These are phyloP conservation scores for Brotogeris chrysoptera DNA, from an alignment of 2,797 vertebrate genomes.

Conservation along the genomic window DNA sequence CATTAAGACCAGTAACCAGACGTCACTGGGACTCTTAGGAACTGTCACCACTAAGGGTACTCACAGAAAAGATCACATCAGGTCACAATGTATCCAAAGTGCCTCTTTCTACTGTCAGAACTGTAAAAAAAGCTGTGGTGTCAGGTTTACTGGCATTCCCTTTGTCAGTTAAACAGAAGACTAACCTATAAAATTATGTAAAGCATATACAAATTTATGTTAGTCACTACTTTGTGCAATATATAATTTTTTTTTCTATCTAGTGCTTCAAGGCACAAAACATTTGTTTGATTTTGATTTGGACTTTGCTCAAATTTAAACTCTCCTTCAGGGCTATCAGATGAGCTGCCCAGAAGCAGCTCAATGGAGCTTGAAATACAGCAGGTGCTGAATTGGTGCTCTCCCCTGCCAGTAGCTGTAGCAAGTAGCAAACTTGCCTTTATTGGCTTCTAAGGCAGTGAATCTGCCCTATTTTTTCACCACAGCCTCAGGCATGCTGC, in stretches of 20 bases:
- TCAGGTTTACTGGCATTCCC: background rate
- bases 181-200: background rate
- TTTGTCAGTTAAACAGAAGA: background rate
- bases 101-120: background rate
- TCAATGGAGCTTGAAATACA: background rate
- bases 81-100: background rate
- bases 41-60: background rate
- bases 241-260: background rate
- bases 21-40: background rate
- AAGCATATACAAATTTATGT: background rate
- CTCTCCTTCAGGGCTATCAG: background rate
- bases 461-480: background rate
- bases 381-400: constrained; percentile 18
- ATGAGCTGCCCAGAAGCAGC: constrained; percentile 3
- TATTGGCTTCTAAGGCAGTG: background rate
- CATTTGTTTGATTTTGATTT: background rate
- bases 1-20: background rate
- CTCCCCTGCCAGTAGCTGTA: background rate
- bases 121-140: background rate
- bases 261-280: background rate
- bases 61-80: background rate
- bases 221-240: background rate
- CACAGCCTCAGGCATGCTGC: background rate
- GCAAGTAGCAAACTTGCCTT: background rate
- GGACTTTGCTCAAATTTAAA: background rate